Evolutionary conservation across 2,888 invertebrate genomes (phyloP).

Genomic region (Chorisops tibialis): DNA sequence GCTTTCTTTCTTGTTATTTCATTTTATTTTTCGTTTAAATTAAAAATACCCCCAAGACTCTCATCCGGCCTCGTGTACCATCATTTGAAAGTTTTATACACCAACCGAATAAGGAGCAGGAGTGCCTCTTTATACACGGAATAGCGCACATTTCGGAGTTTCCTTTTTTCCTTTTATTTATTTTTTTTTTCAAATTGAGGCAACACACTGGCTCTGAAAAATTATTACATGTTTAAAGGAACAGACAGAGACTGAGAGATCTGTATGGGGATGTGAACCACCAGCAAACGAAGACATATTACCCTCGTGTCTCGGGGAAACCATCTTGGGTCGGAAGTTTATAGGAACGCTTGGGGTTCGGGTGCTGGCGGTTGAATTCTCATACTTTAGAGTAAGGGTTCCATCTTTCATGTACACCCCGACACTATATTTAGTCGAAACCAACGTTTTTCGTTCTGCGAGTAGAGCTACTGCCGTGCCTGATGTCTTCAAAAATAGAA

Average conservation of each 20-base stretch:
- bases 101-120: too few relatives aligned
- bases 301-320: constrained; percentile 19
- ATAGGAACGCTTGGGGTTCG: constrained; percentile 12
- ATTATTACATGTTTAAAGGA: constrained; percentile 31
- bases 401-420: constrained; percentile 2
- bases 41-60: neutral
- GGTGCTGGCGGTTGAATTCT: neutral
- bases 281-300: constrained; percentile 25
- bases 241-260: constrained; percentile 31
- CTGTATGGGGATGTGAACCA: constrained; percentile 16
- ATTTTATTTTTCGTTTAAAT: constrained; percentile 9
- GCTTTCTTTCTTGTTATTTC: constrained; percentile 1
- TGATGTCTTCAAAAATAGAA: constrained; percentile 4
- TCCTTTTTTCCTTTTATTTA: too few relatives aligned
- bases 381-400: constrained; percentile 6
- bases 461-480: neutral
- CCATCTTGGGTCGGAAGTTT: constrained; percentile 1
- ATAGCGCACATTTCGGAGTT: constrained; percentile 2
- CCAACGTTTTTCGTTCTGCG: neutral
- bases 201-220: constrained; percentile 19
- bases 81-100: too few relatives aligned
- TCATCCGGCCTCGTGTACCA: neutral
- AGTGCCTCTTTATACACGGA: neutral
- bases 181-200: constrained; percentile 22
- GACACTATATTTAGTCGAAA: constrained; percentile 1